Evolutionary conservation across 2,113 vertebrate genomes (phyloP).

Genomic region (Theristicus caerulescens): DNA sequence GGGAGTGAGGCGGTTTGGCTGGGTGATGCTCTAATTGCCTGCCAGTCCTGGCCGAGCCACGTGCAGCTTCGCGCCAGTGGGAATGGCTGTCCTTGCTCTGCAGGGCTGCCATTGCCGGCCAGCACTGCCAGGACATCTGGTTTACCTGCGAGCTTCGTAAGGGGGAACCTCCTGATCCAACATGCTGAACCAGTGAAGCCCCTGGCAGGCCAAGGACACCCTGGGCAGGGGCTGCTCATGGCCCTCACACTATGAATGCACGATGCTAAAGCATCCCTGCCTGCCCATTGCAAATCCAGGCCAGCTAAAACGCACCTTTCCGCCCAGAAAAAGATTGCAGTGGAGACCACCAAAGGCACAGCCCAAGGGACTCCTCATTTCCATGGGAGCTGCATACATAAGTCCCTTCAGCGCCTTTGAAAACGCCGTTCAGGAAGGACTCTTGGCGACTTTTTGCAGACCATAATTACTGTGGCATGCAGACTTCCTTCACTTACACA

Average conservation of each 20-base stretch:
- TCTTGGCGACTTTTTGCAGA: neutral
- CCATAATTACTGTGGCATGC: neutral
- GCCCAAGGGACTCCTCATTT: neutral
- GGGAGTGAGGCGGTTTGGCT: neutral
- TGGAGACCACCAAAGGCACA: neutral
- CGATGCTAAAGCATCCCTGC: accelerated
- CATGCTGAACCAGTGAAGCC: accelerated
- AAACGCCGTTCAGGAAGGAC: neutral
- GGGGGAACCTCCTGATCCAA: neutral
- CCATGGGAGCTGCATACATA: neutral
- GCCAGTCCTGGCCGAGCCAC: neutral
- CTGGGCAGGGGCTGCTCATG: neutral
- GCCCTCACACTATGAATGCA: accelerated
- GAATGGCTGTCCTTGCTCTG: neutral
- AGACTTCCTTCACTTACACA: neutral
- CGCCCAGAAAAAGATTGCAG: neutral
- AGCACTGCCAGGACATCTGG: neutral
- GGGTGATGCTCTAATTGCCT: conserved; percentile 34
- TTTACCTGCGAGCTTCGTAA: accelerated
- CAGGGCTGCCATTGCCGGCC: accelerated
- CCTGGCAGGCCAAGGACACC: too few species aligned
- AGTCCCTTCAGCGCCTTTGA: neutral
- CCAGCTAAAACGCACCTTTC: accelerated
- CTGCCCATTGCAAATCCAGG: neutral
- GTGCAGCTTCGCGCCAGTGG: neutral